Evolutionary conservation across 1,140 invertebrate genomes (phyloP).

Genomic region (Chymomyza costata): DNA sequence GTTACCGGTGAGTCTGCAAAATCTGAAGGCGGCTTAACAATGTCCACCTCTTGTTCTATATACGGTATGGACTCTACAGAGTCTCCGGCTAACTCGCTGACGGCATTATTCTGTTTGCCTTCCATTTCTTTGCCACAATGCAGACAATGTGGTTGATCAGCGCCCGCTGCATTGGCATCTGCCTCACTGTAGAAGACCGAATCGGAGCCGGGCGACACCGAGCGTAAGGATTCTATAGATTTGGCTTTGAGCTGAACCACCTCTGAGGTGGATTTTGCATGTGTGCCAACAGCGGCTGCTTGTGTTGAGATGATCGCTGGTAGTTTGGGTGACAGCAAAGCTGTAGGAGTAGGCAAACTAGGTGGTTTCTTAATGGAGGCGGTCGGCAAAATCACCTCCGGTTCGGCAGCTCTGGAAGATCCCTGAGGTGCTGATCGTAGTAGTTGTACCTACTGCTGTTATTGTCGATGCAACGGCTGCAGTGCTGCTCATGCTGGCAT

Average conservation of each 20-base stretch:
- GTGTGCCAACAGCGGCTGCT: constrained; percentile 1
- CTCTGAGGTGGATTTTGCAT: constrained; percentile 74
- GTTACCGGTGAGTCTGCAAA: constrained; percentile 89
- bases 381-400: constrained; percentile 2
- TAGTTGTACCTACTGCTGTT: constrained; percentile 6
- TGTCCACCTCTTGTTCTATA: constrained; percentile 78
- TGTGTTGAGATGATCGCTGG: background rate
- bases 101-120: constrained; percentile 50
- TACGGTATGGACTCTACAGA: constrained; percentile 69
- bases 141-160: constrained; percentile 79
- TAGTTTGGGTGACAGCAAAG: constrained; percentile 47
- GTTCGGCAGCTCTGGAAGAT: constrained; percentile 14
- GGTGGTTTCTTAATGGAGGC: constrained; percentile 25
- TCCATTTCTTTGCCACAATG: constrained; percentile 88
- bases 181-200: constrained; percentile 91
- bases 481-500: constrained; percentile 50
- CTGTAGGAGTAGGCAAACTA: constrained; percentile 50
- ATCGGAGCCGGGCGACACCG: constrained; percentile 90
- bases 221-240: constrained; percentile 88
- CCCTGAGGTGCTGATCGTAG: constrained; percentile 19
- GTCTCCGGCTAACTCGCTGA: constrained; percentile 76
- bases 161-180: constrained; percentile 76
- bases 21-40: constrained; percentile 89
- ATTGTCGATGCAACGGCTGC: constrained; percentile 4
- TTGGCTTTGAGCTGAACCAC: constrained; percentile 83